A percentile compares a stretch with the other conserved stretches of the same genome.
These are phyloP conservation scores for Dascillus cervinus DNA, from an alignment of 2,888 invertebrate genomes.

Conservation along the genomic window DNA sequence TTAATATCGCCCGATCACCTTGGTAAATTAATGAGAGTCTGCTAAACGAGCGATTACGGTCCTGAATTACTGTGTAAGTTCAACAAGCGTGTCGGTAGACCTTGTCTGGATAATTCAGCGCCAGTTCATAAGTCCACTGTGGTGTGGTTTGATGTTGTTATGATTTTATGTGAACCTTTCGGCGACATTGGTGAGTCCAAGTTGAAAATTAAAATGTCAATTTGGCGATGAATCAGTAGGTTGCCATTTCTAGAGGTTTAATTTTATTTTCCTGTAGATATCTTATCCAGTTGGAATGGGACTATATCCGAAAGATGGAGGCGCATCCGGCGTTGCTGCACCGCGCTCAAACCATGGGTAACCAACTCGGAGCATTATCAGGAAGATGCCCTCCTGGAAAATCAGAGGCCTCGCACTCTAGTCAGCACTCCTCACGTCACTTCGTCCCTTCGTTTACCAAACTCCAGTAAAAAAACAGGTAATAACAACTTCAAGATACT, in stretches of 20 bases:
- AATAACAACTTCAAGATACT: no score
- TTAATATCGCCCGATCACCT: no score
- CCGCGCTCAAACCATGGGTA: constrained; percentile 44
- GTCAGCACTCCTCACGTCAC: constrained; percentile 38
- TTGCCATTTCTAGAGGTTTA: no score
- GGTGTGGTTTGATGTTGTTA: constrained; percentile 3
- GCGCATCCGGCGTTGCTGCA: constrained; percentile 61
- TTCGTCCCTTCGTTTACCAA: constrained; percentile 44
- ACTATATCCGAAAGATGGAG: constrained; percentile 70
- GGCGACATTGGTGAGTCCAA: constrained; percentile 20
- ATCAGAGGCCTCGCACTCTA: constrained; percentile 43
- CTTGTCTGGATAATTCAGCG: constrained; percentile 18
- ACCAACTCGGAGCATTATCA: constrained; percentile 49
- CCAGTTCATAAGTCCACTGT: background rate
- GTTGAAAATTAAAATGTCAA: background rate
- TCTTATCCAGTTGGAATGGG: constrained; percentile 63
- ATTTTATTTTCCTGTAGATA: constrained; percentile 44
- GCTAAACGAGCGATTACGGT: constrained; percentile 40
- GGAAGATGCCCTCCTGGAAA: constrained; percentile 50
- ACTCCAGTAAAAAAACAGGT: constrained; percentile 29
- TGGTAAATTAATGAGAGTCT: no score
- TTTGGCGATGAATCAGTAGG: no score
- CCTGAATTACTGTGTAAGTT: constrained; percentile 52
- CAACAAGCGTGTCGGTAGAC: constrained; percentile 48
- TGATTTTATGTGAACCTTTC: constrained; percentile 24